Conservation (phyloP, 2,797 vertebrate genomes). For the Halcyon leucocephala region DNA sequence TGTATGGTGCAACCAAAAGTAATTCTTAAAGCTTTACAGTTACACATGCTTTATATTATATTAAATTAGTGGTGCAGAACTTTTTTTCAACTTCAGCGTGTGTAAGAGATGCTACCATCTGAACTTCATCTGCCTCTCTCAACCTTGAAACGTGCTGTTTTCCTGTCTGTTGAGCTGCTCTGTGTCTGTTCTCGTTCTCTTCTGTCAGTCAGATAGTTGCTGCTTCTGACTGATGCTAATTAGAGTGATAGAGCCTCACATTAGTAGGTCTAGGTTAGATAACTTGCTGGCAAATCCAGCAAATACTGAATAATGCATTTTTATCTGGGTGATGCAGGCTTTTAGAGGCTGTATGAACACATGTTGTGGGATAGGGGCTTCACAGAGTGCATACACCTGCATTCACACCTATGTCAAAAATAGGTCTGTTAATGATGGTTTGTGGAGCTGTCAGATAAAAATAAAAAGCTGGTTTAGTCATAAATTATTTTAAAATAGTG, state of each 20-base stretch:
- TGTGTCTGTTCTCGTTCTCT: not conserved
- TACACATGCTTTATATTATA: not conserved
- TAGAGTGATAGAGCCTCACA: not conserved
- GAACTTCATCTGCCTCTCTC: not conserved
- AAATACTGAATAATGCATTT: not conserved
- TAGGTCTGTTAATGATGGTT: not conserved
- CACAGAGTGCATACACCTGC: not conserved
- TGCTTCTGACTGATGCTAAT: not conserved
- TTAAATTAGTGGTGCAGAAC: not conserved
- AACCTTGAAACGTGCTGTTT: not conserved
- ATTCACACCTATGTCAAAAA: not conserved
- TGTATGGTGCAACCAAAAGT: not conserved
- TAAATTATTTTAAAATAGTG: not conserved
- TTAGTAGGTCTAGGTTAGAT: not conserved
- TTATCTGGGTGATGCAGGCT: not conserved
- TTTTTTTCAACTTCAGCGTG: not conserved
- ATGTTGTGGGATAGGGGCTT: not conserved
- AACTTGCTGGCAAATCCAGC: not conserved
- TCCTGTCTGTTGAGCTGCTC: rapidly evolving
- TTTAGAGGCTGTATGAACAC: not conserved
- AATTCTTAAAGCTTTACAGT: not conserved
- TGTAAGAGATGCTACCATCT: not conserved
- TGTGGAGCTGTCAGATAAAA: not conserved
- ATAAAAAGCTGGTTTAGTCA: not conserved
- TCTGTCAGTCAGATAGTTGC: not conserved